Evolutionary conservation across 2,888 invertebrate genomes (phyloP).

Genomic region (Cephalotes varians): DNA sequence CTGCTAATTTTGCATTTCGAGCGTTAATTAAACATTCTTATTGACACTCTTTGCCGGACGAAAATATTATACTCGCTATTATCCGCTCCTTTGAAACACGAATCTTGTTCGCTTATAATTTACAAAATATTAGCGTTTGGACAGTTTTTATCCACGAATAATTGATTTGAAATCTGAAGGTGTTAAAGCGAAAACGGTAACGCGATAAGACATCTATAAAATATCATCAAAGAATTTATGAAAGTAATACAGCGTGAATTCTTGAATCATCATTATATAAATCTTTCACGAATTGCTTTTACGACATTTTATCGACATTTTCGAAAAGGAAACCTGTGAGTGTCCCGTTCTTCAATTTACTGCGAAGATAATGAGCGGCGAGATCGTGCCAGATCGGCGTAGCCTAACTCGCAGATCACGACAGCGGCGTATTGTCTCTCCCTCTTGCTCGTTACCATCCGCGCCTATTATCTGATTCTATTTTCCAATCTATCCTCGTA

Average conservation of each 20-base stretch:
- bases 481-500: conserved; percentile 63
- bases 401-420: conserved; percentile 34
- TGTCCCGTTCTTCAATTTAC: neutral
- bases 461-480: conserved; percentile 50
- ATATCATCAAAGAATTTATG: neutral
- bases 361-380: neutral
- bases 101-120: neutral
- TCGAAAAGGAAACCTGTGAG: neutral
- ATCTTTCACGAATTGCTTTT: neutral
- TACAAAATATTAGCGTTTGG: neutral
- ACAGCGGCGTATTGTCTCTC: conserved; percentile 34
- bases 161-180: conserved; percentile 7
- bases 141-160: neutral
- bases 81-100: neutral
- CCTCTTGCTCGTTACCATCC: conserved; percentile 39
- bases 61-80: neutral
- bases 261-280: neutral
- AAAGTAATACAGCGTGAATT: neutral
- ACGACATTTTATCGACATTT: neutral
- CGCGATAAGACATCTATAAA: neutral
- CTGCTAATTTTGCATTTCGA: neutral
- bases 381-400: neutral
- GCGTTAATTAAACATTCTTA: conserved; percentile 17
- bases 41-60: neutral
- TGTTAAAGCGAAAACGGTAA: neutral